Evolutionary conservation across 2,888 invertebrate genomes (phyloP).

Genomic region (Phanerotoma sp.): DNA sequence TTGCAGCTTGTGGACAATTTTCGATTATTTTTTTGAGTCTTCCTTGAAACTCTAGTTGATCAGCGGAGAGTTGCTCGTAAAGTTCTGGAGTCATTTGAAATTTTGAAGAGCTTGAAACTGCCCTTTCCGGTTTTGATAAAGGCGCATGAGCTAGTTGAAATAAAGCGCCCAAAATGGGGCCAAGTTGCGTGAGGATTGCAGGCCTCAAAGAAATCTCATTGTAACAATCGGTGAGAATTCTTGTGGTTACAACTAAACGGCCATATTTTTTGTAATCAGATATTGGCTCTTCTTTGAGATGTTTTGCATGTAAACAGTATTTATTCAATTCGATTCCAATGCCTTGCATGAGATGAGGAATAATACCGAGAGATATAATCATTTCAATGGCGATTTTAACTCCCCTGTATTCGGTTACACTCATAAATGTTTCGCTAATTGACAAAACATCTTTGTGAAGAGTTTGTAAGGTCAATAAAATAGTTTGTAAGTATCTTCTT

Average conservation of each 20-base stretch:
- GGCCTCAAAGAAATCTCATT: constrained; percentile 39
- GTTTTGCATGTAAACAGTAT: constrained; percentile 55
- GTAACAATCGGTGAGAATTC: constrained; percentile 58
- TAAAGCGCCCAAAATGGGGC: constrained; percentile 64
- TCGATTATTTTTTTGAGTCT: constrained; percentile 61
- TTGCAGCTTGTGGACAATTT: constrained; percentile 63
- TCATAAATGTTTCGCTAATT: constrained; percentile 57
- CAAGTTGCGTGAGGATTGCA: constrained; percentile 41
- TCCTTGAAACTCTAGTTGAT: constrained; percentile 60
- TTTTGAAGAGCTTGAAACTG: constrained; percentile 34
- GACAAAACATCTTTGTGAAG: constrained; percentile 14
- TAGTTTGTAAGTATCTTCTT: constrained; percentile 11
- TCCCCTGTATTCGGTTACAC: constrained; percentile 68
- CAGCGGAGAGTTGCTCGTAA: constrained; percentile 59
- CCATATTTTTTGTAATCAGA: constrained; percentile 60
- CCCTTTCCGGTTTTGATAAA: constrained; percentile 62
- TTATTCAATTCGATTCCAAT: constrained; percentile 62
- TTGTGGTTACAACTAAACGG: constrained; percentile 62
- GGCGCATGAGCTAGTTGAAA: constrained; percentile 72
- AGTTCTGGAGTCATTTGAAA: constrained; percentile 63
- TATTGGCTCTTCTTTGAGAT: constrained; percentile 52
- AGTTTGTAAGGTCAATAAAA: constrained; percentile 6
- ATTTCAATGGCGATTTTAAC: constrained; percentile 66
- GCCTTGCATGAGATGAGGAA: constrained; percentile 67
- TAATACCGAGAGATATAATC: constrained; percentile 67